Percentiles rank a stretch among this genome's conserved stretches.
These are phyloP conservation scores for Silurus aristotelis DNA, from an alignment of 2,797 vertebrate species.

Conservation along the genomic window DNA sequence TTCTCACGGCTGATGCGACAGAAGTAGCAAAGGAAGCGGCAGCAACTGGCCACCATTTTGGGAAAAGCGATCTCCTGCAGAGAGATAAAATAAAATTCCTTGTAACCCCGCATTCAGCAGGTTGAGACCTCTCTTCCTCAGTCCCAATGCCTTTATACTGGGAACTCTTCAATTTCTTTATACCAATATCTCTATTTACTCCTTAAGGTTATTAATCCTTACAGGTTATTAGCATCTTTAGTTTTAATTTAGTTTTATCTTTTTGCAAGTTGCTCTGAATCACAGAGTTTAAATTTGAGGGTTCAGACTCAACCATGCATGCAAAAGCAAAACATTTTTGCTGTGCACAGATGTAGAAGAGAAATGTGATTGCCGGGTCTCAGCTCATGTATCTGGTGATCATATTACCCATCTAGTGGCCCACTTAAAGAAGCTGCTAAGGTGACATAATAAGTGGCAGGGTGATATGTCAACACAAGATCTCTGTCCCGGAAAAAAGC, in stretches of 20 bases:
- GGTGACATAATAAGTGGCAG: slow-evolving; percentile 58
- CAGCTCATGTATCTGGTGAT: slow-evolving; percentile 62
- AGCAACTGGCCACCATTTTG: slow-evolving; percentile 90
- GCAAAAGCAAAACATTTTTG: slow-evolving; percentile 53
- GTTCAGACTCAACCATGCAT: slow-evolving; percentile 19
- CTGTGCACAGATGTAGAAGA: slow-evolving; percentile 61
- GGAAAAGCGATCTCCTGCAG: slow-evolving; percentile 82
- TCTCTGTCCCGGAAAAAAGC: slow-evolving; percentile 48
- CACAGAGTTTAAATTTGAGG: not conserved
- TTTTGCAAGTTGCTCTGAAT: not conserved
- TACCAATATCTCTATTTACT: not conserved
- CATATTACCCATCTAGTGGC: slow-evolving; percentile 53
- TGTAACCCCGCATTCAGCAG: slow-evolving; percentile 11
- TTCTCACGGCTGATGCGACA: slow-evolving; percentile 89
- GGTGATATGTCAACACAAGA: slow-evolving; percentile 61
- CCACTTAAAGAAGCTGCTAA: slow-evolving; percentile 61
- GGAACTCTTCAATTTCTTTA: not conserved
- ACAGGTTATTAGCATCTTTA: not conserved
- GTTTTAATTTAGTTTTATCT: not conserved
- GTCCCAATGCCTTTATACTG: not conserved
- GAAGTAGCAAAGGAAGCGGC: slow-evolving; percentile 89
- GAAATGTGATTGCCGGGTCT: slow-evolving; percentile 59
- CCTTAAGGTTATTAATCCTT: not conserved
- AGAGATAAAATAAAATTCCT: slow-evolving; percentile 49
- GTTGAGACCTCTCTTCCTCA: not conserved